phyloP scores from a whole-genome alignment of 2,888 invertebrate genomes.

The Tenthredo distinguenda region DNA sequence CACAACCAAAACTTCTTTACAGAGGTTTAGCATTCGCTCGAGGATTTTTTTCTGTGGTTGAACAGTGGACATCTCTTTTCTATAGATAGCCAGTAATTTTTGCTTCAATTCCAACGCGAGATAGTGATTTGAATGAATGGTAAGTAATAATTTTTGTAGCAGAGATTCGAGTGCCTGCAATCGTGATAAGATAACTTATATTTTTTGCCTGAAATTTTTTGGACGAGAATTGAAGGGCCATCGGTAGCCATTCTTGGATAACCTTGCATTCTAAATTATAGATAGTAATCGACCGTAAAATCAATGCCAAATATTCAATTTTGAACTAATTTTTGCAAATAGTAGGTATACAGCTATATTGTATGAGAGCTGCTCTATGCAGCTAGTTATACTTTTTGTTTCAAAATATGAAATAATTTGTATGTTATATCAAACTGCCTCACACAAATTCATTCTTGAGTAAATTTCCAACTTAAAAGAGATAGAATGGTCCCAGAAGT shows the following conservation, averaged over 20 bases:
- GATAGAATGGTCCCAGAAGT: too few relatives aligned
- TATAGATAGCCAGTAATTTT: conserved; percentile 81
- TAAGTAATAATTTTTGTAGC: conserved; percentile 79
- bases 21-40: conserved; percentile 84
- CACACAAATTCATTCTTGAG: too few relatives aligned
- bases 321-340: not conserved
- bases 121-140: conserved; percentile 85
- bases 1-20: conserved; percentile 83
- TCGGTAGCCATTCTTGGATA: too few relatives aligned
- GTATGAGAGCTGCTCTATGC: too few relatives aligned
- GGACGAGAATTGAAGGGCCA: not conserved
- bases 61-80: conserved; percentile 64
- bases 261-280: too few relatives aligned
- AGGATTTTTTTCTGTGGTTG: conserved; percentile 80
- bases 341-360: too few relatives aligned
- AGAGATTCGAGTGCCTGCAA: conserved; percentile 75
- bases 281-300: not conserved
- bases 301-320: not conserved
- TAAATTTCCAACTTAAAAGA: too few relatives aligned
- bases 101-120: conserved; percentile 86
- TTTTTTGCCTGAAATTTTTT: not conserved
- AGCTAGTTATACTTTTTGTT: too few relatives aligned
- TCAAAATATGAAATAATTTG: too few relatives aligned
- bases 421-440: too few relatives aligned
- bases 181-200: not conserved